Evolutionary conservation across 2,113 vertebrate species (phyloP), one percentile per base, ranked within the genome.

Genomic region (Pedetes capensis): DNA sequence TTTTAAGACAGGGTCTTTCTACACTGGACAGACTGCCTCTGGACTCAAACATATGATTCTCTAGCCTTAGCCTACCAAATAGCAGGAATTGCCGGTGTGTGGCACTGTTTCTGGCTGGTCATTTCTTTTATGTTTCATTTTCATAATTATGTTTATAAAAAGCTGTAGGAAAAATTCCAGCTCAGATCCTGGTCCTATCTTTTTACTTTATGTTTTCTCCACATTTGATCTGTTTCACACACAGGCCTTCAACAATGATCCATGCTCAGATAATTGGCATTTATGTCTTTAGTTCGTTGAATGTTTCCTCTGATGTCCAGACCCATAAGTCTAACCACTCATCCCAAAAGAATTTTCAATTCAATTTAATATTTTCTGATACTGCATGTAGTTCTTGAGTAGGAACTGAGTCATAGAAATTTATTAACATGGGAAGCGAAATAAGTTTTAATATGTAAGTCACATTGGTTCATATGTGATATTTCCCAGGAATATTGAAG

Each of bases 361-460:
- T 92, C 37, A 89, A 47, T 96, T 89, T 93, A 84, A 53, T 53
- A 55, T 85, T 90, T 75, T 90, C 69, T 89, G 17, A 34, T 75
- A 80, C 10, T 90, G 39, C 82, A 53, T 91, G 55, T 93, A 55
- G 7, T 88, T 71, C 78, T 94, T 94, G 63, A 94, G 61, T 85
- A 59, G 83, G 64, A 91, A 97, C 0, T 91, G 57, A 95, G 57
- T 92, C 72, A 93, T 49, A 63, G 6, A 83, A 82, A 92, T 71
- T 57, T 85, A 51, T 94, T 66, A n/a, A 78, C 69, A 53, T n/a
- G 44, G 16, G 6, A 49, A 82, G 49, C 59, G 49, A 89, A 87
- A 42, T 89, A 88, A 94, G 66, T 55, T 94, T 93, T 91, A 95
- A 94, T 80, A 49, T 42, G 34, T 89, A 96, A 91, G 42, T 84